Conservation (phyloP, 2,888 invertebrate species). For the Carterocephalus palaemon region DNA sequence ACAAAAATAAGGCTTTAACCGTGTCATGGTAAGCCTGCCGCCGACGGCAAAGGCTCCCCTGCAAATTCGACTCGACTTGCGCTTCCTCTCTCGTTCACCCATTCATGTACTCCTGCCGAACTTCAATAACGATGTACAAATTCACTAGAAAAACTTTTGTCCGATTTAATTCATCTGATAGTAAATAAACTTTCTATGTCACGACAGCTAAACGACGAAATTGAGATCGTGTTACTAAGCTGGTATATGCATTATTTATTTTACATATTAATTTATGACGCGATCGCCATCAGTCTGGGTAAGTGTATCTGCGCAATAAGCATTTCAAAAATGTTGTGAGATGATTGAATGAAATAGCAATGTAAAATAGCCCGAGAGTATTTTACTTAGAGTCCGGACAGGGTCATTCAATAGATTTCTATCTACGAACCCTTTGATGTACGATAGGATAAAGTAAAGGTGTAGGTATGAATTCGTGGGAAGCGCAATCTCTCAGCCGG, state of each 20-base stretch:
- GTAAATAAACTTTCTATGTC: too few species aligned
- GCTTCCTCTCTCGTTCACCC: constrained; percentile 40
- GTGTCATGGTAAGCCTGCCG: constrained; percentile 77
- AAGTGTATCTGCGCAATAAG: too few species aligned
- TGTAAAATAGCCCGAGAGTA: constrained; percentile 6
- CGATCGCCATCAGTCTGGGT: too few species aligned
- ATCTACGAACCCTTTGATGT: too few species aligned
- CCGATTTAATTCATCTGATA: background rate
- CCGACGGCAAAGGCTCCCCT: constrained; percentile 75
- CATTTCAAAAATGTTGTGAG: constrained; percentile 35
- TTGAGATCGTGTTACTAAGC: too few species aligned
- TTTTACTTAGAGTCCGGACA: constrained; percentile 22
- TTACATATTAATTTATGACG: too few species aligned
- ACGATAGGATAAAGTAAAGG: too few species aligned
- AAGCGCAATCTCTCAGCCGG: constrained; percentile 59
- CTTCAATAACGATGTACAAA: constrained; percentile 17
- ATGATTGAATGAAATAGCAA: constrained; percentile 1
- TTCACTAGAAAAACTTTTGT: constrained; percentile 14
- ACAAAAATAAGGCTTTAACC: constrained; percentile 78
- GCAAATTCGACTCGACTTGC: constrained; percentile 74
- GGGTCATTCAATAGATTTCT: constrained; percentile 62
- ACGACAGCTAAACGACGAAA: too few species aligned
- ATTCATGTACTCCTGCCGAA: constrained; percentile 5
- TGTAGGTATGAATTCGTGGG: constrained; percentile 50
- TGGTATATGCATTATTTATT: too few species aligned